phyloP scores from a whole-genome alignment of 2,888 invertebrate species.

The Strigamia crassipes region DNA sequence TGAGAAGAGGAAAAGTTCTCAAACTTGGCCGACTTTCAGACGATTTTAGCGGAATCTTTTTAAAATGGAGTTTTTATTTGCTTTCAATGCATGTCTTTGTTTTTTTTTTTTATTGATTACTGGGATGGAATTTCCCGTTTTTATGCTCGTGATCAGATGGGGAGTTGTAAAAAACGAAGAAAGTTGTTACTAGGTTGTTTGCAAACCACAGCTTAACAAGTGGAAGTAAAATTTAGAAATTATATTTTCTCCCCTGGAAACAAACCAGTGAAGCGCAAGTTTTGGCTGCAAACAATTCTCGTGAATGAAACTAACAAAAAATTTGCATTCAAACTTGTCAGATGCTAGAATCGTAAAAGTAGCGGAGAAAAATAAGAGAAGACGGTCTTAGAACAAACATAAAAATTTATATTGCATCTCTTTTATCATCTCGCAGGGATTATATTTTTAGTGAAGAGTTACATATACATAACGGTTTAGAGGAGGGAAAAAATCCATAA shows the following conservation, averaged over 20 bases:
- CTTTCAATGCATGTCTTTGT: conserved; percentile 35
- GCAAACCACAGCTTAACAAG: conserved; percentile 19
- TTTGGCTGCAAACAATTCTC: conserved; percentile 21
- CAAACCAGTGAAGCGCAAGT: neutral
- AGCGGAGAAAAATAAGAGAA: conserved; percentile 10
- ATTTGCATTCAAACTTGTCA: conserved; percentile 35
- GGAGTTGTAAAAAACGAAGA: neutral
- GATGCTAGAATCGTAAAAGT: conserved; percentile 18
- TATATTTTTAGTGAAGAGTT: conserved; percentile 36
- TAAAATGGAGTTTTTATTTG: conserved; percentile 11
- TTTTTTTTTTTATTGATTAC: neutral
- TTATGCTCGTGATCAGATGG: conserved; percentile 14
- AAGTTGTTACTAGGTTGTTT: neutral
- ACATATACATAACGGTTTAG: conserved; percentile 32
- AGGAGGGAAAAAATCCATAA: conserved; percentile 19
- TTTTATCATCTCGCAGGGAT: conserved; percentile 30
- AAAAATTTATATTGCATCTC: conserved; percentile 32
- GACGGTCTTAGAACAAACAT: conserved; percentile 28
- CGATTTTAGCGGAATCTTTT: neutral
- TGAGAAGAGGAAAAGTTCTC: neutral
- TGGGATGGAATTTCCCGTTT: conserved; percentile 5
- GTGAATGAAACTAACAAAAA: conserved; percentile 24
- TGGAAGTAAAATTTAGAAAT: conserved; percentile 1
- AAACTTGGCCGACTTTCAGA: neutral
- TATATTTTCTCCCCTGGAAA: neutral